Evolutionary conservation across 1,140 invertebrate genomes (phyloP).

Genomic region (Drosophila mayri): DNA sequence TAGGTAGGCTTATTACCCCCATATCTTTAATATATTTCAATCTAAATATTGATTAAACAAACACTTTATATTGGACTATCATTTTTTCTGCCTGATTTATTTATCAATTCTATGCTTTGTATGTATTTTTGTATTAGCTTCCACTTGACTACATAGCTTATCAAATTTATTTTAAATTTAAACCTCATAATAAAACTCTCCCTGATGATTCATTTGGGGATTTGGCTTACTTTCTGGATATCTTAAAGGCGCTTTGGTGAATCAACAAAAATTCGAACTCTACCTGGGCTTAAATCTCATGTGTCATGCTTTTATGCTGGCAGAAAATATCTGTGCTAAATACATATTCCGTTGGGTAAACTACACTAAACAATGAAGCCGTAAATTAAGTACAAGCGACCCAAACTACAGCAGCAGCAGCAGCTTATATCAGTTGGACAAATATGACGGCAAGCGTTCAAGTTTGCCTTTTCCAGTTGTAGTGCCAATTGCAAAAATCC

Average conservation of each 20-base stretch:
- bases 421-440: slow-evolving; percentile 24
- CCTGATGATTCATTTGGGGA: slow-evolving; percentile 19
- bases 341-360: background rate
- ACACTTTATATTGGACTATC: background rate
- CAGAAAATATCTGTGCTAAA: slow-evolving; percentile 5
- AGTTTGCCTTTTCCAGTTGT: slow-evolving; percentile 17
- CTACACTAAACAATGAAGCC: slow-evolving; percentile 4
- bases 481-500: slow-evolving; percentile 53
- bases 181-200: background rate
- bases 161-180: background rate
- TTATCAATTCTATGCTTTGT: background rate
- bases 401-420: slow-evolving; percentile 12
- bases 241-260: slow-evolving; percentile 12
- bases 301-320: slow-evolving; percentile 40
- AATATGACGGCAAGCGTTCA: slow-evolving; percentile 25
- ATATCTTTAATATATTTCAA: slow-evolving; percentile 18
- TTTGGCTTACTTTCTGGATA: slow-evolving; percentile 12
- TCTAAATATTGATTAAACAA: slow-evolving; percentile 10
- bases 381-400: slow-evolving; percentile 9
- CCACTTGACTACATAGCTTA: background rate
- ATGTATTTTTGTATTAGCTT: background rate
- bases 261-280: slow-evolving; percentile 18
- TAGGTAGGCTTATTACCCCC: background rate
- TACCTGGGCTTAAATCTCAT: slow-evolving; percentile 21
- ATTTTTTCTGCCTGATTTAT: background rate